Conservation (phyloP, 2,797 vertebrate species). For the Gadopsis marmoratus region DNA sequence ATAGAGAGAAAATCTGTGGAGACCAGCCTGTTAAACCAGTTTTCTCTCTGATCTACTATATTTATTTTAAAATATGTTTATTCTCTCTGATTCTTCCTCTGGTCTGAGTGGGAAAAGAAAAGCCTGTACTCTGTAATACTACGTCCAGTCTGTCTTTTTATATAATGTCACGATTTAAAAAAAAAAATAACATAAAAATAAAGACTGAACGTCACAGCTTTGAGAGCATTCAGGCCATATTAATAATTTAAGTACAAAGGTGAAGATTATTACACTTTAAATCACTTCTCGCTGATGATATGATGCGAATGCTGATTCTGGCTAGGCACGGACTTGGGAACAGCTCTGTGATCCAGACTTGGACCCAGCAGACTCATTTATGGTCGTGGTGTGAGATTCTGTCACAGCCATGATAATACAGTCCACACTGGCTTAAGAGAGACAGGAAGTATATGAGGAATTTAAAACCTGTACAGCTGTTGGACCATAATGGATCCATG, state of each 20-base stretch:
- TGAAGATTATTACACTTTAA: background rate
- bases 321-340: conserved; percentile 16
- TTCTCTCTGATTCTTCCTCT: conserved; percentile 20
- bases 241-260: background rate
- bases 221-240: background rate
- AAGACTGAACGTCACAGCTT: background rate
- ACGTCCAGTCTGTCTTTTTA: background rate
- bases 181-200: background rate
- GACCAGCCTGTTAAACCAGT: conserved; percentile 51
- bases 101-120: background rate
- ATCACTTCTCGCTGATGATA: conserved; percentile 15
- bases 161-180: background rate
- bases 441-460: conserved; percentile 79
- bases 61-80: conserved; percentile 53
- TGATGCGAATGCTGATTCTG: conserved; percentile 33
- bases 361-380: conserved; percentile 78
- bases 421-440: conserved; percentile 74
- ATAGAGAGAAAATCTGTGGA: conserved; percentile 31
- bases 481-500: background rate
- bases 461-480: conserved; percentile 57
- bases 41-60: conserved; percentile 43
- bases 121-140: no score
- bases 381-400: conserved; percentile 78
- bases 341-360: conserved; percentile 38
- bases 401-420: conserved; percentile 69